Base-by-base conservation (phyloP, 1,140 invertebrate genomes). In the Tenebrio molitor region DNA sequence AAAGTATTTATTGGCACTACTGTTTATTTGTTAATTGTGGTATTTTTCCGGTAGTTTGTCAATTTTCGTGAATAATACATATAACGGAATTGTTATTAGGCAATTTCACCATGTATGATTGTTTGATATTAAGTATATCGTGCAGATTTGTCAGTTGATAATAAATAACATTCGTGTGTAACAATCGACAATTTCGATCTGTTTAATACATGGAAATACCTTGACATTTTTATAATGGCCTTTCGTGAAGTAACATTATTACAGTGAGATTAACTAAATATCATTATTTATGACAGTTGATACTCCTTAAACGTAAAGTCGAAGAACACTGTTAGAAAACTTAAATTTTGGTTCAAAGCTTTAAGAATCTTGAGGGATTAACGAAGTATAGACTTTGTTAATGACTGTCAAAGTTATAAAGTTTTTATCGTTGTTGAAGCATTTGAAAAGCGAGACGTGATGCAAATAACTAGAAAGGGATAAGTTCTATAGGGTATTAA, bases 321-420 rank as follows among this genome's bases (percentile, higher is more conserved):
- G 50, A 33, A 50, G 44, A 17, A 17, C n/a, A 12, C 44, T 8
- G 44, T 50, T 19, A 7, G 10, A 10, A 39, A 53, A 53, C 21
- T 53, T 10, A 17, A 58, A 21, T 58, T 29, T 12, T 8, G 23
- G 21, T 15, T 58, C 15, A 58, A 58, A 58, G 50, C 50, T 29
- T 25, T 33, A 58, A 58, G 50, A 58, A 58, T 58, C 50, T 58
- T 58, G 50, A 58, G 50, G 23, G 50, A 58, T 58, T 58, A 33
- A 58, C 29, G 23, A 58, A 58, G 23, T 58, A 58, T 58, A 58
- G 50, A 58, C 50, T 58, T 58, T 58, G 50, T 58, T 58, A 58
- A 58, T 58, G 50, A 58, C 50, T 58, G 50, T 58, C 50, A 58
- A 58, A 58, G 50, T 58, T 58, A 25, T 58, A 58, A 58, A 58